Evolutionary conservation across 2,797 vertebrate genomes (phyloP).

Genomic region (Notolepis coatsorum): DNA sequence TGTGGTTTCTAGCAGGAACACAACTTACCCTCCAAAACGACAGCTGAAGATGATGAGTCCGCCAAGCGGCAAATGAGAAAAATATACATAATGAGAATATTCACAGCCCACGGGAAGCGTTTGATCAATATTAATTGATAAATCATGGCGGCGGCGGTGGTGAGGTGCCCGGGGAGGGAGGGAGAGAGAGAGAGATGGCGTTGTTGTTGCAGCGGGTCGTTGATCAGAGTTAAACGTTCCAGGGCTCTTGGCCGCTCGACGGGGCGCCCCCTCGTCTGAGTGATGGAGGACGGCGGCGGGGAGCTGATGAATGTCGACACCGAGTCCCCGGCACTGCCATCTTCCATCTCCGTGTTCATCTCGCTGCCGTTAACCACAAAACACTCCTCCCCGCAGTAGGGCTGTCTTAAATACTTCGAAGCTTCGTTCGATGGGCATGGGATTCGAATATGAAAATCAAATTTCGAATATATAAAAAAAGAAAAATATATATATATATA

Average conservation of each 20-base stretch:
- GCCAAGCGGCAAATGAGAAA: constrained; percentile 7
- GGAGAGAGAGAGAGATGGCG: not conserved
- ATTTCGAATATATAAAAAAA: no score
- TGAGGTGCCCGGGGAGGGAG: not conserved
- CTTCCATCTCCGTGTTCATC: not conserved
- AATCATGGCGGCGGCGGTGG: not conserved
- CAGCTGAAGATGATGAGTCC: not conserved
- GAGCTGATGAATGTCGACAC: not conserved
- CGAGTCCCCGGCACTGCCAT: not conserved
- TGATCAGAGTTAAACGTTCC: not conserved
- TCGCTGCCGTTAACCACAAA: no score
- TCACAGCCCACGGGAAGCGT: not conserved
- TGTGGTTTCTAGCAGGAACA: no score
- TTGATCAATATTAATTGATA: constrained; percentile 5
- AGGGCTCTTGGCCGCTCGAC: not conserved
- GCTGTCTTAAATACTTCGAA: no score
- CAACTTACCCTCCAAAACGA: no score
- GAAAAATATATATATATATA: no score
- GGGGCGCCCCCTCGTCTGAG: not conserved
- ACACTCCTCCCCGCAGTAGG: no score
- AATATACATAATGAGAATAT: not conserved
- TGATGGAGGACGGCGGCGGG: not conserved
- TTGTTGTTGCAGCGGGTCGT: constrained; percentile 18
- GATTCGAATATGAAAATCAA: no score
- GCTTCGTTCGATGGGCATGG: no score